Conservation (phyloP, 2,888 invertebrate genomes). For the Lomographa bimaculata region DNA sequence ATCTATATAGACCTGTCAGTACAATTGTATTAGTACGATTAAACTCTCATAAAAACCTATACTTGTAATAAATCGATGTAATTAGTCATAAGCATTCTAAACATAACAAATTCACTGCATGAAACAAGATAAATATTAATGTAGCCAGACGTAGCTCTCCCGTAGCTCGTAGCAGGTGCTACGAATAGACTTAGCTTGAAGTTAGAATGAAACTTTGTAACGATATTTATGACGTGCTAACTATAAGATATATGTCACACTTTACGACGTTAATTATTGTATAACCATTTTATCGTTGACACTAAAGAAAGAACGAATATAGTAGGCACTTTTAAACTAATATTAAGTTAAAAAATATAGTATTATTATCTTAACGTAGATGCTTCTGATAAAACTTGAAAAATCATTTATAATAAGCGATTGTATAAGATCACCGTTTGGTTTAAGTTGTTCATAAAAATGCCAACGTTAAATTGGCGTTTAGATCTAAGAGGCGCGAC, state of each 20-base stretch:
- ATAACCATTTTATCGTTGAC: constrained; percentile 8
- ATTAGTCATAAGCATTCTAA: too few species aligned
- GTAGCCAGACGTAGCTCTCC: constrained; percentile 23
- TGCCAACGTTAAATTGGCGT: constrained; percentile 7
- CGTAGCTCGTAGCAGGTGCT: constrained; percentile 51
- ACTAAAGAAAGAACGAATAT: constrained; percentile 15
- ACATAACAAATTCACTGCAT: constrained; percentile 6
- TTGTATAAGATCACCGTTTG: too few species aligned
- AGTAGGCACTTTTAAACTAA: not conserved
- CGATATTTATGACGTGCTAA: constrained; percentile 21
- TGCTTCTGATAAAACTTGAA: too few species aligned
- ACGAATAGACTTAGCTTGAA: constrained; percentile 44
- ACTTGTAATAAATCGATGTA: too few species aligned
- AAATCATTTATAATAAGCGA: too few species aligned
- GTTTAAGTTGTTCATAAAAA: constrained; percentile 12
- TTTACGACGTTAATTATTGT: not conserved
- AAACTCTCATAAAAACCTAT: too few species aligned
- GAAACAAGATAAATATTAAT: constrained; percentile 33
- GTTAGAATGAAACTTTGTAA: constrained; percentile 50
- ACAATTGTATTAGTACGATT: too few species aligned
- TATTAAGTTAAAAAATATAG: too few species aligned
- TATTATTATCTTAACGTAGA: too few species aligned
- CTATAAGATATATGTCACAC: not conserved
- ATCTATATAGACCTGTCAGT: too few species aligned
- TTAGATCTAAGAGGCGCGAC: constrained; percentile 5